Evolutionary conservation across 2,888 invertebrate species (phyloP).

Genomic region (Aphodius sticticus): DNA sequence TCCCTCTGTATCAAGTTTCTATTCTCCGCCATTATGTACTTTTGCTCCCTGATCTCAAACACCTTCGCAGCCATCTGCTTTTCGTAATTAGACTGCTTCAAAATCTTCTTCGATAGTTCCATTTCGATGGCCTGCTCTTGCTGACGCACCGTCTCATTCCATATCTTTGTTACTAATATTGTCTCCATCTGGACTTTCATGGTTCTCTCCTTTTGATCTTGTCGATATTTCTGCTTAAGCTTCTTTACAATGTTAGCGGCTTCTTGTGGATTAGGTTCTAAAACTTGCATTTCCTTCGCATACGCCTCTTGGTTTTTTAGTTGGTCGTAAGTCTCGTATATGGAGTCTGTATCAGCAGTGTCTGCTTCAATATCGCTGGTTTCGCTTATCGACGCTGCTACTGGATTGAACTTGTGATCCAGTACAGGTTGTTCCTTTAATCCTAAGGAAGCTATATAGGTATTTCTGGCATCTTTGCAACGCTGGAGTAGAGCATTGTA

Average conservation of each 20-base stretch:
- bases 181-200: conserved; percentile 61
- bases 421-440: conserved; percentile 21
- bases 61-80: conserved; percentile 72
- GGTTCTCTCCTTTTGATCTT: conserved; percentile 59
- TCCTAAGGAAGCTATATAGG: conserved; percentile 31
- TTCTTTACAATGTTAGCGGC: conserved; percentile 63
- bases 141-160: conserved; percentile 64
- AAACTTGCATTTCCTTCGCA: conserved; percentile 41
- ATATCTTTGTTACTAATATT: conserved; percentile 60
- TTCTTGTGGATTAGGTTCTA: conserved; percentile 46
- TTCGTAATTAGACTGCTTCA: conserved; percentile 71
- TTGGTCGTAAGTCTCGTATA: conserved; percentile 41
- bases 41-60: conserved; percentile 68
- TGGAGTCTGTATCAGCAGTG: conserved; percentile 23
- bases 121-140: conserved; percentile 64
- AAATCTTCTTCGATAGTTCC: conserved; percentile 64
- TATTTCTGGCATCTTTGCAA: conserved; percentile 19
- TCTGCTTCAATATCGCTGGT: neutral
- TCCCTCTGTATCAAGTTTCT: conserved; percentile 63
- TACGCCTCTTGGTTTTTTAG: conserved; percentile 47
- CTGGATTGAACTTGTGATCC: neutral
- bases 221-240: conserved; percentile 61
- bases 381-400: neutral
- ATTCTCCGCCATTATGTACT: conserved; percentile 65
- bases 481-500: conserved; percentile 28